Evolutionary conservation across 2,113 vertebrate species (phyloP), one percentile per base, ranked within the genome.

Genomic region (Pelobates fuscus): DNA sequence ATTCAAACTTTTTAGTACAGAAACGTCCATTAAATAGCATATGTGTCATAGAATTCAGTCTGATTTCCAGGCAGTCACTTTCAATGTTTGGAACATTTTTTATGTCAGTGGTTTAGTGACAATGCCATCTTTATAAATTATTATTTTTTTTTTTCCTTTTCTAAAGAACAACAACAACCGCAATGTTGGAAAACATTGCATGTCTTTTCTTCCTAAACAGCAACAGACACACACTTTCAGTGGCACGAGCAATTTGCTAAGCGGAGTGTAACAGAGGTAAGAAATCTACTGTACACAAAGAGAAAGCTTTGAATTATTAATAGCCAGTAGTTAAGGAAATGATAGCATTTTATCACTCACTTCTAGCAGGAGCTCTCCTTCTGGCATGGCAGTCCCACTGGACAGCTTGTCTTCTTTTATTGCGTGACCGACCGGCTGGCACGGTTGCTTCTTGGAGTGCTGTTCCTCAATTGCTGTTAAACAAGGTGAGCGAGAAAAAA

Each of bases 361-460:
- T 86, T 98, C 96, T 78, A 97, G 89, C n/a, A 98, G 87, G 72
- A 97, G 90, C 83, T 88, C 84, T 80, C 94, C 96, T 85, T 98
- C 96, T 78, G 89, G 91, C 77, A 92, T 78, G 0, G 77, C 2
- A 46, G 80, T 71, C 62, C 82, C 86, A 78, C 79, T 82, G 62
- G 70, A 26, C 1, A 81, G 64, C 20, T 69, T 41, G 26, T 84
- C 81, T 55, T 92, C 92, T 82, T 92, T 93, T 61, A 89, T 85
- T 1, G 63, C 79, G 74, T 93, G 89, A 61, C 85, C 86, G 37
- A 54, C 83, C 66, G 87, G 21, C n/a, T 82, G 57, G 80, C 77
- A 84, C 78, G 73, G 62, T 37, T 89, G 91, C 78, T 89, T 93
- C 85, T 86, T 88, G 67, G 86, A 83, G 74, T 80, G 77, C 71